Percentiles rank a stretch among this genome's conserved stretches.
Evolutionary conservation across 1,140 invertebrate species (phyloP).

Genomic region (Protaetia brevitarsis): DNA sequence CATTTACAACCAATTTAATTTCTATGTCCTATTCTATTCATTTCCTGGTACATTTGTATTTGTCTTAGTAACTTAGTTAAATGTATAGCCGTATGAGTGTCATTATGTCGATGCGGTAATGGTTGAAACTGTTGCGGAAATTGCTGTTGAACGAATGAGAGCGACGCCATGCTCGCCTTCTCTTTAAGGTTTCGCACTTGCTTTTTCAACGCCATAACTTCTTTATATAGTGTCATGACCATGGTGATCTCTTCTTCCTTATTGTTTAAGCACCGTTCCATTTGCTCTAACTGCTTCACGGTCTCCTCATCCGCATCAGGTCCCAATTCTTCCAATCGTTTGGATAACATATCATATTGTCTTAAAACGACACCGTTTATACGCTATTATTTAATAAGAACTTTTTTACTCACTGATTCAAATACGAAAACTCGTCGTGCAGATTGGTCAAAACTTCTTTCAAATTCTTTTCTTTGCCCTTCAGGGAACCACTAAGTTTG

Average conservation of each 20-base stretch:
- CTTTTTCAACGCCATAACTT: slow-evolving; percentile 51
- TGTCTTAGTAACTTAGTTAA: slow-evolving; percentile 44
- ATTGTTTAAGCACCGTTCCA: slow-evolving; percentile 49
- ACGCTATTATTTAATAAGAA: neutral
- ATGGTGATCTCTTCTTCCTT: slow-evolving; percentile 56
- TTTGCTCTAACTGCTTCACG: slow-evolving; percentile 43
- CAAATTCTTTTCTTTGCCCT: slow-evolving; percentile 41
- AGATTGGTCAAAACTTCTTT: slow-evolving; percentile 50
- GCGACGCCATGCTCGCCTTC: slow-evolving; percentile 35
- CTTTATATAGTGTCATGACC: slow-evolving; percentile 52
- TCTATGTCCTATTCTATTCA: slow-evolving; percentile 21
- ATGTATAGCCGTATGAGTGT: slow-evolving; percentile 40
- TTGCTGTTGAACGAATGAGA: slow-evolving; percentile 18
- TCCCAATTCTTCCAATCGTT: slow-evolving; percentile 33
- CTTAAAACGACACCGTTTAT: slow-evolving; percentile 39
- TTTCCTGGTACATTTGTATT: slow-evolving; percentile 43
- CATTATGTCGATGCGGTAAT: slow-evolving; percentile 32
- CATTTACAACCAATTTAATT: slow-evolving; percentile 10
- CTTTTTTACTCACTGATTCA: slow-evolving; percentile 46
- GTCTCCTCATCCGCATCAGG: slow-evolving; percentile 39
- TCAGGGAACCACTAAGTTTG: slow-evolving; percentile 22
- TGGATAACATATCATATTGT: slow-evolving; percentile 51
- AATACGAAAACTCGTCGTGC: slow-evolving; percentile 50
- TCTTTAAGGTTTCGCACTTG: slow-evolving; percentile 50
- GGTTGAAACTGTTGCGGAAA: slow-evolving; percentile 19